A percentile compares a stretch with the other conserved stretches of the same genome.
Evolutionary conservation across 2,888 invertebrate species (phyloP).

Genomic region (Xanthia togata): DNA sequence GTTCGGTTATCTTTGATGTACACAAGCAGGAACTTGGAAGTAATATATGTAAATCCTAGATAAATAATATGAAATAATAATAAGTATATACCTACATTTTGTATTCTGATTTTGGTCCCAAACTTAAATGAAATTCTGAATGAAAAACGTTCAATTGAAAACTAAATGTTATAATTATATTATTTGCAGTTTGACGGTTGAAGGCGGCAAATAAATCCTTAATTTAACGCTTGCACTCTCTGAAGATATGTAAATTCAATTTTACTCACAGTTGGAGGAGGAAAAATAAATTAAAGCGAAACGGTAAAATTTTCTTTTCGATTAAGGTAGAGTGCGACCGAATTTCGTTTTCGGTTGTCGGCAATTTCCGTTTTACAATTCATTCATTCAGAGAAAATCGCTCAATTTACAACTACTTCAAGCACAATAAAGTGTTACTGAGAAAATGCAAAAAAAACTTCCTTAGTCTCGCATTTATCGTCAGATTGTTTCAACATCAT

Average conservation of each 20-base stretch:
- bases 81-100: no score
- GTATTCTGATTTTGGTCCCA: no score
- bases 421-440: neutral
- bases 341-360: no score
- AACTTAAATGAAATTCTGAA: neutral
- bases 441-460: neutral
- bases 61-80: no score
- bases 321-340: no score
- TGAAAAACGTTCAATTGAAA: no score
- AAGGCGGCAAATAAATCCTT: neutral
- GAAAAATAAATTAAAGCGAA: neutral
- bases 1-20: no score
- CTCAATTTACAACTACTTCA: neutral
- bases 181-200: neutral
- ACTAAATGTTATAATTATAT: no score
- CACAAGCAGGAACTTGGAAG: no score
- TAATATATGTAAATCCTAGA: no score
- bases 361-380: neutral
- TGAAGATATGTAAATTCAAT: neutral
- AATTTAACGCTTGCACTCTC: neutral
- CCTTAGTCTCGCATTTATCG: neutral
- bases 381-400: neutral
- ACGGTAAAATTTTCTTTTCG: neutral
- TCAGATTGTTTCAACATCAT: neutral
- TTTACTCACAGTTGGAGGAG: neutral